phyloP scores from a whole-genome alignment of 64 coral and sea anemone species.

The Stichodactyla helianthus region DNA sequence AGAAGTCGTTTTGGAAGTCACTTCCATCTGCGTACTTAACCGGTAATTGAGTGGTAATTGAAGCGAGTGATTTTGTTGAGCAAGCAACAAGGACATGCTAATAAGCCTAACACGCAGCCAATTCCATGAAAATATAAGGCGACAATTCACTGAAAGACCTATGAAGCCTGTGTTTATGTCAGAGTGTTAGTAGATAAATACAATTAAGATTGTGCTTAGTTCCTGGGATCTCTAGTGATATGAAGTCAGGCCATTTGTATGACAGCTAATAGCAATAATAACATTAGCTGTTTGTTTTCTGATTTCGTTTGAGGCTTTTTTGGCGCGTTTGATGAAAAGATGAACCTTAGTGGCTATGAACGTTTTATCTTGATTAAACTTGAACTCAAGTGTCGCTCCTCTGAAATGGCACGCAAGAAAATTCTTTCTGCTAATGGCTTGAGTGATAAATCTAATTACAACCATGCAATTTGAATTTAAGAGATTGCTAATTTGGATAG shows the following conservation, averaged over 20 bases:
- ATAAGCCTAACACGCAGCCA: constrained; percentile 48
- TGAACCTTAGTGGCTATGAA: constrained; percentile 47
- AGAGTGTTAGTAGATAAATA: constrained; percentile 31
- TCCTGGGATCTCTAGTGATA: constrained; percentile 45
- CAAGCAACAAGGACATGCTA: constrained; percentile 71
- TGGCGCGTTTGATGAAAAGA: constrained; percentile 21
- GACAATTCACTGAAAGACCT: constrained; percentile 2
- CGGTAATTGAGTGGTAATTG: constrained; percentile 97
- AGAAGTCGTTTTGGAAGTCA: constrained; percentile 70
- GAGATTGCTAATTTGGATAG: constrained; percentile 92
- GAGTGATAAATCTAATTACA: constrained; percentile 78
- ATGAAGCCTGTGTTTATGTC: constrained; percentile 27
- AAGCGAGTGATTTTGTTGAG: constrained; percentile 74
- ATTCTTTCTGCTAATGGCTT: constrained; percentile 71
- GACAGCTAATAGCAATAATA: constrained; percentile 54
- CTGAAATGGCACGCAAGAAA: constrained; percentile 25
- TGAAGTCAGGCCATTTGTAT: constrained; percentile 42
- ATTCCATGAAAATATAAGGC: neutral
- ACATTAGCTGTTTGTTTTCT: constrained; percentile 55
- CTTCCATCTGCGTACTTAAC: constrained; percentile 91
- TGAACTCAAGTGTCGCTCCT: constrained; percentile 26
- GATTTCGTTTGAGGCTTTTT: constrained; percentile 33
- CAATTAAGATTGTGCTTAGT: constrained; percentile 32
- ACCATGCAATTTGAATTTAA: constrained; percentile 63
- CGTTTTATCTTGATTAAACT: constrained; percentile 43